phyloP scores from a whole-genome alignment of 2,113 vertebrate genomes.

The Melierax canorus region DNA sequence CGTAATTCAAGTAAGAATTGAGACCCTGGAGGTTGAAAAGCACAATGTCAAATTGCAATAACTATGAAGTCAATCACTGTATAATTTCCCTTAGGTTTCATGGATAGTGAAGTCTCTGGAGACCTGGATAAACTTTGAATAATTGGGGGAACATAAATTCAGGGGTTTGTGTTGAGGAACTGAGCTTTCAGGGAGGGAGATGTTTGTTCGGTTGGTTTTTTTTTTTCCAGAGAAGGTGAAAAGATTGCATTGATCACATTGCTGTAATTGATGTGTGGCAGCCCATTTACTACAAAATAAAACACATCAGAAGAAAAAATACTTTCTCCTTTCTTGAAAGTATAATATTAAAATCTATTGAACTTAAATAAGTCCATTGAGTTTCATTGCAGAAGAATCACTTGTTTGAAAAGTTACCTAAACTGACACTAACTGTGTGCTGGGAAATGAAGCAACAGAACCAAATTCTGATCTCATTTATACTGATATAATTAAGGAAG shows the following conservation, averaged over 20 bases:
- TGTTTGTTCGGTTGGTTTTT: not conserved
- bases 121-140: not conserved
- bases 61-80: conserved; percentile 17
- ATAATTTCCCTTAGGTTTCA: conserved; percentile 28
- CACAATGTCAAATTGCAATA: conserved; percentile 6
- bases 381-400: not conserved
- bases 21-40: not conserved
- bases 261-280: not conserved
- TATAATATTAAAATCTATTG: not conserved
- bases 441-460: conserved; percentile 19
- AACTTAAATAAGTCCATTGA: not conserved
- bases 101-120: not conserved
- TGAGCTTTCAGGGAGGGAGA: not conserved
- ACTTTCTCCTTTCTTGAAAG: not conserved
- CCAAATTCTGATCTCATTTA: conserved; percentile 30
- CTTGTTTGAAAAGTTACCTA: conserved; percentile 7
- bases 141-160: not conserved
- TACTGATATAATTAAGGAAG: conserved; percentile 14
- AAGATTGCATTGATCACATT: not conserved
- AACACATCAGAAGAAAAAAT: not conserved
- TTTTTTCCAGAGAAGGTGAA: not conserved
- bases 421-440: not conserved
- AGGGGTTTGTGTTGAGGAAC: not conserved
- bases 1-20: not conserved
- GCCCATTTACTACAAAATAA: not conserved